phyloP scores from a whole-genome alignment of 1,140 invertebrate genomes.

The Drosophila sproati region DNA sequence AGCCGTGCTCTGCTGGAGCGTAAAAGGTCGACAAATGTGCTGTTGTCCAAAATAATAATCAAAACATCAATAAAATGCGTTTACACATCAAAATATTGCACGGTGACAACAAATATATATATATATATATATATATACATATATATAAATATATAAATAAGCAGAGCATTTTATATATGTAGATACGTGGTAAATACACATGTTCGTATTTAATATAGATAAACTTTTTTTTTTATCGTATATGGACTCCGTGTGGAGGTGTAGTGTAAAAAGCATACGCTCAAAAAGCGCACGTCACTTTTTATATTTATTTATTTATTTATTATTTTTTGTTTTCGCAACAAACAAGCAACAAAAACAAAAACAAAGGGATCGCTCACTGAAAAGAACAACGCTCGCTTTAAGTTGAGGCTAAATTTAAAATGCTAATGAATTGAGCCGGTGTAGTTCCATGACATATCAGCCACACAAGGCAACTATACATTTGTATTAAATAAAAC shows the following conservation, averaged over 20 bases:
- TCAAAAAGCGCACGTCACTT: conserved; percentile 57
- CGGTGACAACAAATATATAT: conserved; percentile 31
- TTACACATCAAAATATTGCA: conserved; percentile 63
- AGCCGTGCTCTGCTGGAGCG: conserved; percentile 62
- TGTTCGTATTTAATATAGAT: conserved; percentile 20
- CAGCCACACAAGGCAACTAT: conserved; percentile 6
- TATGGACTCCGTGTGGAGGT: conserved; percentile 59
- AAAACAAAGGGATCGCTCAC: conserved; percentile 7
- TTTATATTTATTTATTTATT: conserved; percentile 3
- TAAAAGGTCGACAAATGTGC: conserved; percentile 39
- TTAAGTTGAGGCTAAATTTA: conserved; percentile 58
- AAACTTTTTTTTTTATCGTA: conserved; percentile 21
- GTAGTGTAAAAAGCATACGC: conserved; percentile 50
- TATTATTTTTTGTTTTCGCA: conserved; percentile 23
- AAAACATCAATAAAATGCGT: conserved; percentile 41
- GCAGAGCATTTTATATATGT: conserved; percentile 25
- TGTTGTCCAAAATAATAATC: conserved; percentile 42
- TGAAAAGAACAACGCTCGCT: conserved; percentile 40
- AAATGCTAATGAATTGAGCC: conserved; percentile 69
- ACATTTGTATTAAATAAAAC: no score
- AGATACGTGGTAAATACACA: conserved; percentile 28
- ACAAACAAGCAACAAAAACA: conserved; percentile 33
- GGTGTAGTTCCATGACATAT: conserved; percentile 23
- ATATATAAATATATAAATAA: conserved; percentile 26
- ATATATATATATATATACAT: conserved; percentile 10